Evolutionary conservation across 2,888 invertebrate species (phyloP).

Genomic region (Aphidoletes aphidimyza): DNA sequence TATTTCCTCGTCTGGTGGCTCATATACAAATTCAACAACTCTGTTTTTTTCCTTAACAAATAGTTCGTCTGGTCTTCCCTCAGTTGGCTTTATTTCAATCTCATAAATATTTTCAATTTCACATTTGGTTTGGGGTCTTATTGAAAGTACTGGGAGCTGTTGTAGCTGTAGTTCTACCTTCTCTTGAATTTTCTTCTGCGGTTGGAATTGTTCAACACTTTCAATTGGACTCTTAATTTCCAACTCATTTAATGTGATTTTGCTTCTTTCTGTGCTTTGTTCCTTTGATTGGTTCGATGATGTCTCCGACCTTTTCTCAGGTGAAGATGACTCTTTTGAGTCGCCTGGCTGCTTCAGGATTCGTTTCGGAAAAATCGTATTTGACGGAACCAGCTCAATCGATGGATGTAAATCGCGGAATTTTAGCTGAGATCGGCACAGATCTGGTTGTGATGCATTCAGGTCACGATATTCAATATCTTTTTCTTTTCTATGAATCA

Average conservation of each 20-base stretch:
- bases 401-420: neutral
- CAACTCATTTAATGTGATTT: neutral
- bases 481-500: neutral
- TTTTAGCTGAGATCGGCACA: neutral
- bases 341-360: neutral
- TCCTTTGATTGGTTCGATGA: neutral
- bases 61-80: neutral
- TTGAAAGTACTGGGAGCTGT: neutral
- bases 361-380: constrained; percentile 26
- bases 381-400: neutral
- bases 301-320: neutral
- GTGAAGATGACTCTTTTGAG: neutral
- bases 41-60: neutral
- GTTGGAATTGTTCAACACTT: neutral
- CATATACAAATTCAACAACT: neutral
- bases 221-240: neutral
- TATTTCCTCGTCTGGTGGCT: too few species aligned
- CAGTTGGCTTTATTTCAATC: constrained; percentile 19
- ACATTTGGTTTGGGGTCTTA: constrained; percentile 24
- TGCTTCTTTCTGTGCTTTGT: neutral
- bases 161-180: neutral
- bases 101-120: constrained; percentile 52
- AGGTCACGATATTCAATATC: neutral
- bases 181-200: neutral
- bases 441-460: neutral